These are phyloP conservation scores for Microchrysa polita DNA, from an alignment of 2,888 invertebrate species.

Conservation along the genomic window DNA sequence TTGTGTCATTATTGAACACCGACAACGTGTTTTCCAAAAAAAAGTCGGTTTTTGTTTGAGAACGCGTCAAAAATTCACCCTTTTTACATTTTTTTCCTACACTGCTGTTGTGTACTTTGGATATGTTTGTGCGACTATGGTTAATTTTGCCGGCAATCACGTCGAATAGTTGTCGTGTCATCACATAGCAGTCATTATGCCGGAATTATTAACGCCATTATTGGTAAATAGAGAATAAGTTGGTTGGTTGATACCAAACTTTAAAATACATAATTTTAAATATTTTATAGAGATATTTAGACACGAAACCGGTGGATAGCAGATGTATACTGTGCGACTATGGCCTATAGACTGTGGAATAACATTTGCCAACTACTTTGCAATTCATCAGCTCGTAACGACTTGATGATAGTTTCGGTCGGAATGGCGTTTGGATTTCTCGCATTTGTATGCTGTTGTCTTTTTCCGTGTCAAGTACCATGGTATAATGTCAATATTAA, in stretches of 20 bases:
- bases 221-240: constrained; percentile 21
- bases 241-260: constrained; percentile 22
- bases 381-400: constrained; percentile 42
- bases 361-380: constrained; percentile 44
- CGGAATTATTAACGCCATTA: constrained; percentile 41
- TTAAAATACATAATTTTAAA: constrained; percentile 35
- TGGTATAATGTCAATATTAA: constrained; percentile 24
- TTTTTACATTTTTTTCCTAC: not conserved
- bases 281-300: constrained; percentile 24
- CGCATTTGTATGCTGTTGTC: too few species aligned
- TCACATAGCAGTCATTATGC: constrained; percentile 9
- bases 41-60: not conserved
- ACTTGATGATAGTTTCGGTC: constrained; percentile 32
- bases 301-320: not conserved
- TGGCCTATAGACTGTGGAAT: constrained; percentile 14
- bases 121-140: too few species aligned
- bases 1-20: not conserved
- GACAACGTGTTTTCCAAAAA: too few species aligned
- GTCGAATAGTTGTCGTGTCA: too few species aligned
- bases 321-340: not conserved
- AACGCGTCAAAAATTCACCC: not conserved
- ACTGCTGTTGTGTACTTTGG: too few species aligned
- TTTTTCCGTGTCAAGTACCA: constrained; percentile 35
- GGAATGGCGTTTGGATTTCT: constrained; percentile 21
- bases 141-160: not conserved